Percentiles rank a stretch among this genome's conserved stretches.
These are phyloP conservation scores for Poecilus cupreus DNA, from an alignment of 2,888 invertebrate species.

Conservation along the genomic window DNA sequence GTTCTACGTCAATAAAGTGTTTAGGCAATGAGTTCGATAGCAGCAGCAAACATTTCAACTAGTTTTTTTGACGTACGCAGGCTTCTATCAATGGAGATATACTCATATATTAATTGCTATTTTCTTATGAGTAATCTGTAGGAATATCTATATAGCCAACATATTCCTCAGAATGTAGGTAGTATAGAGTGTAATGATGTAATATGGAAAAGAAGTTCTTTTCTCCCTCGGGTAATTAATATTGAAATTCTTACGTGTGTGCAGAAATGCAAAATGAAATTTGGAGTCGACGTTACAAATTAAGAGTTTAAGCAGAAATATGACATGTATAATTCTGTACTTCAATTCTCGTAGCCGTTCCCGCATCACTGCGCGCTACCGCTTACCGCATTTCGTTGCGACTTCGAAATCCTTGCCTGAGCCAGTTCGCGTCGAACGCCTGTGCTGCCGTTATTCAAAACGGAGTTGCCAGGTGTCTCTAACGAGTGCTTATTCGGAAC, in stretches of 20 bases:
- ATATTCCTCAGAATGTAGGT: background rate
- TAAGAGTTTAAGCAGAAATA: constrained; percentile 15
- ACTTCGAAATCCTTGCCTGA: background rate
- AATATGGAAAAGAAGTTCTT: constrained; percentile 14
- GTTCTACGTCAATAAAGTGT: constrained; percentile 23
- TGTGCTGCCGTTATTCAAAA: background rate
- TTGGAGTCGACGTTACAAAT: constrained; percentile 39
- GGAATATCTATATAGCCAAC: background rate
- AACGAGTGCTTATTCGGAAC: constrained; percentile 48
- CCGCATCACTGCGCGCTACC: background rate
- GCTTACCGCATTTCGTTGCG: background rate
- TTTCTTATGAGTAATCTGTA: background rate
- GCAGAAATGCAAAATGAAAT: background rate
- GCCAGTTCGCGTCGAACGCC: background rate
- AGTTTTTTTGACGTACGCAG: background rate
- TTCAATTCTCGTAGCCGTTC: background rate
- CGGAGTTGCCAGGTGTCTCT: constrained; percentile 39
- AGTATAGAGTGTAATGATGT: constrained; percentile 17
- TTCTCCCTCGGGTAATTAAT: constrained; percentile 42
- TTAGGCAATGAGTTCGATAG: background rate
- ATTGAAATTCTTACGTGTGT: constrained; percentile 39
- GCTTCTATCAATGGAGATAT: background rate
- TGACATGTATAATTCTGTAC: background rate
- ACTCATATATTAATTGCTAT: constrained; percentile 14
- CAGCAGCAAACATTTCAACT: constrained; percentile 7